Percentiles rank a stretch among this genome's conserved stretches.
Conservation (phyloP, 2,113 vertebrate genomes). For the Heloderma charlesbogerti region DNA sequence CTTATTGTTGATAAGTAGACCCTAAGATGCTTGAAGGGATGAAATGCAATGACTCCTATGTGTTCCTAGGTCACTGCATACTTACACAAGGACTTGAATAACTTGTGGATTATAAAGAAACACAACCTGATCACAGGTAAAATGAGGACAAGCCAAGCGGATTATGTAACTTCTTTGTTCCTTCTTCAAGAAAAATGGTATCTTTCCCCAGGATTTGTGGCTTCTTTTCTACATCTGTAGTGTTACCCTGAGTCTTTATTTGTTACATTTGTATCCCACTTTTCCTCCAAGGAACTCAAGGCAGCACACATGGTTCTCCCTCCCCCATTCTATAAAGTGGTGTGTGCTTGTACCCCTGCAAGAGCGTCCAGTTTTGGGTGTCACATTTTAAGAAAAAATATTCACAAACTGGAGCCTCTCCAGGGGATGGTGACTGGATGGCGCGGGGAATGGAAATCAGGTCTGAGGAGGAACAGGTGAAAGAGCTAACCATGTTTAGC, state of each 20-base stretch:
- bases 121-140: constrained; percentile 83
- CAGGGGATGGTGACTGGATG: background rate
- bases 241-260: background rate
- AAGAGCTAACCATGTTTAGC: background rate
- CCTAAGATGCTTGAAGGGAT: constrained; percentile 20
- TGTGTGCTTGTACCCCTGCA: background rate
- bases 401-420: background rate
- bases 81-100: constrained; percentile 96
- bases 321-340: background rate
- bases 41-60: constrained; percentile 34
- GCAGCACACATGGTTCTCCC: background rate
- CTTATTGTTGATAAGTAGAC: background rate
- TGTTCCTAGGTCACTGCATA: constrained; percentile 92
- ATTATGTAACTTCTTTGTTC: constrained; percentile 38
- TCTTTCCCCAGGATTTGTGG: background rate
- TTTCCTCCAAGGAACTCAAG: background rate
- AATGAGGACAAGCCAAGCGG: constrained; percentile 18
- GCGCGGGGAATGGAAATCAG: background rate
- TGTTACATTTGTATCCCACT: background rate
- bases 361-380: background rate
- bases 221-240: background rate
- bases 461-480: background rate
- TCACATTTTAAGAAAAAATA: background rate
- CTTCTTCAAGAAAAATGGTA: constrained; percentile 9
- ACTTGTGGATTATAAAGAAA: constrained; percentile 94